These are phyloP conservation scores for Alloscopus bannaensis DNA, from an alignment of 2,888 invertebrate species.

Conservation along the genomic window DNA sequence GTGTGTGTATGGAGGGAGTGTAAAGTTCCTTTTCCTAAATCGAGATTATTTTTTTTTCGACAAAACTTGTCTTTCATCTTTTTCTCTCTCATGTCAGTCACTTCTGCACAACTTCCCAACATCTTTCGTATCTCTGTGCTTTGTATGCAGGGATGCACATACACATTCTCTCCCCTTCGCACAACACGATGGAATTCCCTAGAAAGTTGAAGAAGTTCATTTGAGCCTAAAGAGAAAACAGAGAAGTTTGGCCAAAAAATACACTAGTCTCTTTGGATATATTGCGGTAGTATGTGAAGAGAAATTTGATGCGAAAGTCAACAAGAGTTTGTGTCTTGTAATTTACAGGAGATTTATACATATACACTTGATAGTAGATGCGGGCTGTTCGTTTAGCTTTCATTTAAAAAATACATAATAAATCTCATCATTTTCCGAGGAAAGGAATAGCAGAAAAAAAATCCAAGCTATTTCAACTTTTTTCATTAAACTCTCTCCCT, in stretches of 20 bases:
- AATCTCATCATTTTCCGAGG: background rate
- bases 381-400: background rate
- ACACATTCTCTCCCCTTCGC: no score
- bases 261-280: no score
- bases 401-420: background rate
- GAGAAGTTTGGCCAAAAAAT: constrained; percentile 8
- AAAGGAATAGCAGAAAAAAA: background rate
- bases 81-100: background rate
- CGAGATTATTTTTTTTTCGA: constrained; percentile 38
- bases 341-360: no score
- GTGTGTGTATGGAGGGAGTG: background rate
- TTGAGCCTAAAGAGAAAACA: background rate
- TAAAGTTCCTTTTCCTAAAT: constrained; percentile 30
- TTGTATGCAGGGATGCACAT: no score
- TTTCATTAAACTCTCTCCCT: constrained; percentile 10
- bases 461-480: background rate
- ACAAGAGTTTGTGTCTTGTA: no score
- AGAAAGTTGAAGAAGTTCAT: constrained; percentile 8
- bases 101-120: constrained; percentile 1
- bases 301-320: background rate
- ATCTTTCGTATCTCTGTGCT: constrained; percentile 23
- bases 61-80: constrained; percentile 21
- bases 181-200: background rate
- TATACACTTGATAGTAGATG: no score
- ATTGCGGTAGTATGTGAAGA: background rate